These are phyloP conservation scores for Hipparchia sbordonii DNA, from an alignment of 2,888 invertebrate species.

Conservation along the genomic window DNA sequence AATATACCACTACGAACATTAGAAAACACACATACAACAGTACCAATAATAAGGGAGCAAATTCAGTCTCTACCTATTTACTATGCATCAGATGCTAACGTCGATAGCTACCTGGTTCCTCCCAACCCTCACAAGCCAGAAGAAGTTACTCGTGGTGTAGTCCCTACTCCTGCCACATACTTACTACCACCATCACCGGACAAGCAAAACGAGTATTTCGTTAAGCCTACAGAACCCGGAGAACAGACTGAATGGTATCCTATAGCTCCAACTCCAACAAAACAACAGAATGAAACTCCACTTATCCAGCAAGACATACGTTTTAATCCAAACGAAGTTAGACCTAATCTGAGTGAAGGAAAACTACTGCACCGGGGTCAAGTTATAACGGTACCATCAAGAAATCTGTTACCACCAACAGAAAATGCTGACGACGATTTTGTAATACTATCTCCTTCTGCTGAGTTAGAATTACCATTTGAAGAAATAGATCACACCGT, in stretches of 20 bases:
- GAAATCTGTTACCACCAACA: conserved; percentile 63
- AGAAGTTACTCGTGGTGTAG: conserved; percentile 51
- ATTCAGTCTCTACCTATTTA: conserved; percentile 55
- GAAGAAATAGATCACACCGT: conserved; percentile 34
- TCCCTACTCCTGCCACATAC: conserved; percentile 64
- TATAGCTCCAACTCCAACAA: conserved; percentile 52
- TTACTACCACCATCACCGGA: conserved; percentile 60
- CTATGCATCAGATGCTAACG: conserved; percentile 56
- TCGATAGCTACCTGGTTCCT: conserved; percentile 66
- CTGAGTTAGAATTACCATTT: conserved; percentile 68
- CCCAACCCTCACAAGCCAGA: conserved; percentile 58
- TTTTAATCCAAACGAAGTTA: conserved; percentile 3
- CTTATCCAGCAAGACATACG: conserved; percentile 14
- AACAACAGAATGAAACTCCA: conserved; percentile 43
- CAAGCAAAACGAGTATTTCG: conserved; percentile 52
- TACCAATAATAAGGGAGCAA: conserved; percentile 42
- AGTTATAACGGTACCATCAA: conserved; percentile 57
- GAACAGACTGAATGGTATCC: conserved; percentile 74
- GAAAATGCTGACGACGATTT: conserved; percentile 65
- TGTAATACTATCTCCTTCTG: conserved; percentile 63
- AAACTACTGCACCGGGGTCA: conserved; percentile 45
- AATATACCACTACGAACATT: conserved; percentile 67
- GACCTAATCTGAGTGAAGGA: conserved; percentile 44
- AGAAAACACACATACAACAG: conserved; percentile 50
- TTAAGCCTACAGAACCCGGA: conserved; percentile 55